phyloP scores from a whole-genome alignment of 2,888 invertebrate genomes.

The Aquatica leii region DNA sequence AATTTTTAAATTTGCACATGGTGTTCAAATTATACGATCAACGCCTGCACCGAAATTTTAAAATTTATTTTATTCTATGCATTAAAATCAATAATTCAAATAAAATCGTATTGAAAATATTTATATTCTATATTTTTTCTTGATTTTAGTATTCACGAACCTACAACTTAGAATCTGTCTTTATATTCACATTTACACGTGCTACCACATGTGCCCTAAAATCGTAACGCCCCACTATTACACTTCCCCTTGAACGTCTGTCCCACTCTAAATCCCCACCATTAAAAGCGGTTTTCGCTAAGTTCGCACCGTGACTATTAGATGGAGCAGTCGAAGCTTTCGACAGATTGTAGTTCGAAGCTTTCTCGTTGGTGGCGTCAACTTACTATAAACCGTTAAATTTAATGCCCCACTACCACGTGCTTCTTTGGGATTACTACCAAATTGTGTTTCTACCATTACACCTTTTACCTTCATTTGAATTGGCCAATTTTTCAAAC shows the following conservation, averaged over 20 bases:
- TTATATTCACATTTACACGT: conserved; percentile 25
- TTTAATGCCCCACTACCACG: not conserved
- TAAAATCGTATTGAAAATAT: too few species aligned
- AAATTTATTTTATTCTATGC: too few species aligned
- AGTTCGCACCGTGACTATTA: conserved; percentile 38
- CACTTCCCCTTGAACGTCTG: conserved; percentile 27
- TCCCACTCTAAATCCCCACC: conserved; percentile 33
- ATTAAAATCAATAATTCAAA: too few species aligned
- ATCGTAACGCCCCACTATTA: conserved; percentile 23
- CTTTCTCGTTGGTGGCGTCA: conserved; percentile 43
- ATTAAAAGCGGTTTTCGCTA: conserved; percentile 13
- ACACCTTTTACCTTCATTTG: not conserved
- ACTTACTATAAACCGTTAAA: not conserved
- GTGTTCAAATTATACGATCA: too few species aligned
- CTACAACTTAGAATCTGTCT: conserved; percentile 13
- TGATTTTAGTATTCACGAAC: not conserved
- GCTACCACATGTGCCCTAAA: conserved; percentile 28
- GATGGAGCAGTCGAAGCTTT: conserved; percentile 42
- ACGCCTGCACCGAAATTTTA: too few species aligned
- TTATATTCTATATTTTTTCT: too few species aligned
- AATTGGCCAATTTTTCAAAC: not conserved
- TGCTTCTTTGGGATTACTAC: conserved; percentile 2
- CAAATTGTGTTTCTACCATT: too few species aligned
- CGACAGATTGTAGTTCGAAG: conserved; percentile 29
- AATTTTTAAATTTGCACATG: too few species aligned